Conservation (phyloP, 2,797 vertebrate genomes). For the Notolepis coatsorum region DNA sequence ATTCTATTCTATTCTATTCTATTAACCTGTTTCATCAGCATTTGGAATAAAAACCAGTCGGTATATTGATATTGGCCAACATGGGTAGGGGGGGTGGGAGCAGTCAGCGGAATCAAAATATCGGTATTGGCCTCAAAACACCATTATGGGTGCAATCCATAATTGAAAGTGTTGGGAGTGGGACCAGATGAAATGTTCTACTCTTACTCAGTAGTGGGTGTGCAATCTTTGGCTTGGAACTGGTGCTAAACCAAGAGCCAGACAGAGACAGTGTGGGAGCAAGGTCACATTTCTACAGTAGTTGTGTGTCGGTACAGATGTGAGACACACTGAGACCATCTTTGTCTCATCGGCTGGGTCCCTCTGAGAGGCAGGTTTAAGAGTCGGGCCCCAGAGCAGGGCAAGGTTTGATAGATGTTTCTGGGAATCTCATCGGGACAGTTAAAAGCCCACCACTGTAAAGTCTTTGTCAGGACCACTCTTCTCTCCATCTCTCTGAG, state of each 20-base stretch:
- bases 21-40: too few species aligned
- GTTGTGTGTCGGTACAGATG: conserved; percentile 25
- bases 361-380: conserved; percentile 24
- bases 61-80: too few species aligned
- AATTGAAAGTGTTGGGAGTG: too few species aligned
- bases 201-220: background rate
- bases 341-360: conserved; percentile 19
- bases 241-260: background rate
- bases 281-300: conserved; percentile 37
- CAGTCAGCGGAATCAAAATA: too few species aligned
- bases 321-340: conserved; percentile 9
- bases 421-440: conserved; percentile 40
- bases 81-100: too few species aligned
- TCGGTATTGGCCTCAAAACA: too few species aligned
- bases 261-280: background rate
- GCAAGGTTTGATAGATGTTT: conserved; percentile 30
- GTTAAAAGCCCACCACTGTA: conserved; percentile 17
- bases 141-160: too few species aligned
- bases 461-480: conserved; percentile 3
- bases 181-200: background rate
- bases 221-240: background rate
- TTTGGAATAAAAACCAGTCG: too few species aligned
- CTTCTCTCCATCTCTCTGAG: conserved; percentile 9
- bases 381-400: conserved; percentile 11
- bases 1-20: too few species aligned